Conservation (phyloP, 2,113 vertebrate genomes). For the Plecotus auritus region DNA sequence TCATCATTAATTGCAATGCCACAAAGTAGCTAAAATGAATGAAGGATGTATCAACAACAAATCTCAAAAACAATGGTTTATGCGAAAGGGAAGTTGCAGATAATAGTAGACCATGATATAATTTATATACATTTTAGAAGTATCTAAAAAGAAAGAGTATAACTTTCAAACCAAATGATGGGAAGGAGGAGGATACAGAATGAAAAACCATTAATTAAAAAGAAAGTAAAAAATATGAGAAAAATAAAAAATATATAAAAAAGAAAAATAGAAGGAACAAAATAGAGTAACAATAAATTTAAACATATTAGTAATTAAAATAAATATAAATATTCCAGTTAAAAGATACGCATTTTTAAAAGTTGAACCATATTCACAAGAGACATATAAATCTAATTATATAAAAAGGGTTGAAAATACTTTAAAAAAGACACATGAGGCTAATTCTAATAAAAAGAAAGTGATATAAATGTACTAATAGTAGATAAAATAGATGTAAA, state of each 20-base stretch:
- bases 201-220: neutral
- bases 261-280: neutral
- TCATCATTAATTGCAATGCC: neutral
- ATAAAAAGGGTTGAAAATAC: neutral
- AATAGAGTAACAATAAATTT: neutral
- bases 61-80: constrained; percentile 25
- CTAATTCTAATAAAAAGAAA: neutral
- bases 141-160: neutral
- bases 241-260: neutral
- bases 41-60: neutral
- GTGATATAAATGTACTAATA: neutral
- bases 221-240: neutral
- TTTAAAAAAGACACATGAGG: neutral
- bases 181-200: neutral
- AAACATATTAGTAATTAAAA: neutral
- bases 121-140: neutral
- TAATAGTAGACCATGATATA: neutral
- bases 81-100: neutral
- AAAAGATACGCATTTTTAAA: neutral
- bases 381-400: neutral
- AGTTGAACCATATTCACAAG: neutral
- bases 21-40: constrained; percentile 29
- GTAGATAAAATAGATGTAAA: neutral
- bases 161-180: neutral
- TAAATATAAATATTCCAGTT: neutral